Percentiles rank a stretch among this genome's conserved stretches.
Conservation (phyloP, 2,113 vertebrate genomes). For the Festucalex cinctus region DNA sequence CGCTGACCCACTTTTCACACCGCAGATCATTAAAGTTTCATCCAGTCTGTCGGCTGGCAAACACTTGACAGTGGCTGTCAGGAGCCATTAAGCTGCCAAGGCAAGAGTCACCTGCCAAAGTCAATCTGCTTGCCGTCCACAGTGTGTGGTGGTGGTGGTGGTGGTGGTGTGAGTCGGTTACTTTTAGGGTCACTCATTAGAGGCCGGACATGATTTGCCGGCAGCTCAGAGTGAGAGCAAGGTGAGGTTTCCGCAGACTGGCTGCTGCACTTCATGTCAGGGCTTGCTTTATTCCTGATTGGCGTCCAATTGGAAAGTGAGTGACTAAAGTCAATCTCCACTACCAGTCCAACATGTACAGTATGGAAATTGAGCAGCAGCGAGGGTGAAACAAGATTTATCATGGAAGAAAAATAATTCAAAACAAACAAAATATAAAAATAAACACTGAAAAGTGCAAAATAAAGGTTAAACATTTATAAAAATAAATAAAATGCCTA, state of each 20-base stretch:
- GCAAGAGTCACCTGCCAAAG: conserved; percentile 38
- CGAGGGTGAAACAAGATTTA: no score
- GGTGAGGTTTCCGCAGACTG: background rate
- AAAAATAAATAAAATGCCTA: no score
- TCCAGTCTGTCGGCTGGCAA: conserved; percentile 55
- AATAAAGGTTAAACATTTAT: no score
- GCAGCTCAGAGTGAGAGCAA: conserved; percentile 16
- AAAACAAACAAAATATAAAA: no score
- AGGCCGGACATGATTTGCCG: conserved; percentile 32
- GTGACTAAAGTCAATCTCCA: no score
- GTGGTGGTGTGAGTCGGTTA: conserved; percentile 9
- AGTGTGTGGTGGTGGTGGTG: conserved; percentile 16
- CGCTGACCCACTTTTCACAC: conserved; percentile 52
- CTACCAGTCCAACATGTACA: no score
- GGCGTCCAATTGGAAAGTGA: background rate
- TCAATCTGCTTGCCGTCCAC: conserved; percentile 27
- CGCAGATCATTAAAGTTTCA: conserved; percentile 60
- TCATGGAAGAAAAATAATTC: no score
- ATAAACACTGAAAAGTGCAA: no score
- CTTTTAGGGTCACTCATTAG: conserved; percentile 21
- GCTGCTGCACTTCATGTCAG: conserved; percentile 40
- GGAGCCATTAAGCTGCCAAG: conserved; percentile 52
- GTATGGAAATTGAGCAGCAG: no score
- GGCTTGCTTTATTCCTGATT: no score
- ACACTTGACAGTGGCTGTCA: conserved; percentile 56